Base-by-base conservation (phyloP, 2,113 vertebrate species). In the Hypomesus transpacificus region DNA sequence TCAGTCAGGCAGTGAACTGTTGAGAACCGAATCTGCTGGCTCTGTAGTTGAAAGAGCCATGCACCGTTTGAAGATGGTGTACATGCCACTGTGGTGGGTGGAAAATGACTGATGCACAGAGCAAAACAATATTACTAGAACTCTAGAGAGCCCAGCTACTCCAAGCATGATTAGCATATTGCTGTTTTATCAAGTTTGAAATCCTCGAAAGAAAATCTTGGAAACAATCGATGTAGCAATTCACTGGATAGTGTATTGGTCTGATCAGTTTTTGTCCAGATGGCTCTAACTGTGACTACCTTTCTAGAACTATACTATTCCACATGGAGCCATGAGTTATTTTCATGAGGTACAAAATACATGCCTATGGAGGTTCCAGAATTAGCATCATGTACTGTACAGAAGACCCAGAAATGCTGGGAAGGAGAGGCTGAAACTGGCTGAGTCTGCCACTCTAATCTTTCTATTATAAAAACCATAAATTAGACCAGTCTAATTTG, bases 401-500 rank as follows among this genome's bases (percentile, higher is more conserved):
- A 74, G 22, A 54, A 54, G 64, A 63, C 28, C 61, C 28, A 51
- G 67, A 68, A 22, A 39, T 66, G 14, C 63, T 22, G 11, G 46
- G 22, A 68, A 14, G n/a, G 61, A 31, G 64, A 66, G n/a, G 24
- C 20, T 22, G 56, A 69, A 59, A 69, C 31, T 60, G 63, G 50
- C 24, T 6, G n/a, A 20, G 13, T 54, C 17, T 52, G 68, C 39
- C 66, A 68, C 66, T 59, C 51, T n/a, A 18, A 16, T 17, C 68
- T 60, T 39, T 26, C n/a, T n/a, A 0, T 13, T 54, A 50, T 65
- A 52, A 63, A 74, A 61, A 62, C 39, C 66, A 34, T 51, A 24
- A 79, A 69, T 75, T 69, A 79, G 67, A 69, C 75, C 52, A 26
- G 70, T 59, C 26, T 70, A 62, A 59, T 74, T 61, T 59, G 66